Conservation (phyloP, 2,888 invertebrate species). For the Neocrepidodera transversa region DNA sequence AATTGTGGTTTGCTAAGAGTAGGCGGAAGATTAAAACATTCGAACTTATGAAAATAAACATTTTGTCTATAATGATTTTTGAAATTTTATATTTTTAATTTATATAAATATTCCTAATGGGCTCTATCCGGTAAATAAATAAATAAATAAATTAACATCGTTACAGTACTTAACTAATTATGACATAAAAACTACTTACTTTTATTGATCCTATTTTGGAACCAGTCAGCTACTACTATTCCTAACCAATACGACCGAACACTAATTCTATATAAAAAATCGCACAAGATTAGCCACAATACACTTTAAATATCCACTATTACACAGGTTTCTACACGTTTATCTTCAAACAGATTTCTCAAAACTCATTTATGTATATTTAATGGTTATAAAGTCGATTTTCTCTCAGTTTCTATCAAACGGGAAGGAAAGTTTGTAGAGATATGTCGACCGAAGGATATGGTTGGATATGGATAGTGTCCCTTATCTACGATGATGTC, state of each 20-base stretch:
- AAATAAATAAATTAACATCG: too few relatives aligned
- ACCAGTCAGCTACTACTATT: not conserved
- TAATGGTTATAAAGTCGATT: not conserved
- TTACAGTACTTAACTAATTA: too few relatives aligned
- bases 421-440: not conserved
- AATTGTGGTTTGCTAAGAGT: too few relatives aligned
- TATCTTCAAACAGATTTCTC: not conserved
- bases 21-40: too few relatives aligned
- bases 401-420: slow-evolving; percentile 3
- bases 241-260: not conserved
- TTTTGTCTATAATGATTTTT: too few relatives aligned
- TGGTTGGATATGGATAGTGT: slow-evolving; percentile 20
- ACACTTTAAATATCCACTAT: not conserved
- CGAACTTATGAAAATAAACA: too few relatives aligned
- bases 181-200: not conserved
- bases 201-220: not conserved
- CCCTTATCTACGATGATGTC: slow-evolving; percentile 10
- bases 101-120: too few relatives aligned
- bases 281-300: not conserved
- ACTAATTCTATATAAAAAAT: not conserved
- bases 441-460: slow-evolving; percentile 13
- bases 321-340: not conserved
- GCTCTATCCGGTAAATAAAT: too few relatives aligned
- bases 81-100: too few relatives aligned
- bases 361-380: not conserved